Percentiles rank a stretch among this genome's conserved stretches.
These are phyloP conservation scores for Epinotia ramella DNA, from an alignment of 2,888 invertebrate genomes.

Conservation along the genomic window DNA sequence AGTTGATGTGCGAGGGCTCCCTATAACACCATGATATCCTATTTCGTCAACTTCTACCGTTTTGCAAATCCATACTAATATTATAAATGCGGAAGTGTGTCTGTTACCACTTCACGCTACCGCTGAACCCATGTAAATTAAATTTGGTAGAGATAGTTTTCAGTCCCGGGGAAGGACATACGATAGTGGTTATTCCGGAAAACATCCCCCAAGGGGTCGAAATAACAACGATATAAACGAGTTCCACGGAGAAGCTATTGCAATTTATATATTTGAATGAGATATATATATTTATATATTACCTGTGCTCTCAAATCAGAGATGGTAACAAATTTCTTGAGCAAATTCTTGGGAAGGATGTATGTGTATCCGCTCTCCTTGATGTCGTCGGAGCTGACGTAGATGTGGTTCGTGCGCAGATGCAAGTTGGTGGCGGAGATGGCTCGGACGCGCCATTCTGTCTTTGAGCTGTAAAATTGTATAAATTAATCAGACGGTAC, in stretches of 20 bases:
- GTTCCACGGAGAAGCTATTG: not conserved
- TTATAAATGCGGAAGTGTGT: no score
- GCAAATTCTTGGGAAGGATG: constrained; percentile 96
- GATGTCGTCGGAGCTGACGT: constrained; percentile 99
- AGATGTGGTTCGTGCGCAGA: constrained; percentile 99
- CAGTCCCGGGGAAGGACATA: no score
- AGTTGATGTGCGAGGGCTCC: no score
- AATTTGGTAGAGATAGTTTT: no score
- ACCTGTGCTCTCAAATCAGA: constrained; percentile 98
- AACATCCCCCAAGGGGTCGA: no score
- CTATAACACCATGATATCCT: no score
- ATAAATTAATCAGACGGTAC: not conserved
- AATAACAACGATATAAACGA: no score
- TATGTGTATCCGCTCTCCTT: constrained; percentile 99
- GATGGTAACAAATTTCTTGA: constrained; percentile 99
- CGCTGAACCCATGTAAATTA: no score
- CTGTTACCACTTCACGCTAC: no score
- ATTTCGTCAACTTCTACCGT: no score
- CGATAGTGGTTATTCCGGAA: no score
- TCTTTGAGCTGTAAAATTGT: constrained; percentile 91
- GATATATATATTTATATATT: not conserved
- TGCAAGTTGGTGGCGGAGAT: constrained; percentile 99
- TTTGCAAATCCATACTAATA: no score
- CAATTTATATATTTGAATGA: not conserved
- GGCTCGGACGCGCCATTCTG: constrained; percentile 99